Percentiles rank a stretch among this genome's conserved stretches.
phyloP scores from a whole-genome alignment of 1,140 invertebrate species.

The Drosophila nigromelanica region DNA sequence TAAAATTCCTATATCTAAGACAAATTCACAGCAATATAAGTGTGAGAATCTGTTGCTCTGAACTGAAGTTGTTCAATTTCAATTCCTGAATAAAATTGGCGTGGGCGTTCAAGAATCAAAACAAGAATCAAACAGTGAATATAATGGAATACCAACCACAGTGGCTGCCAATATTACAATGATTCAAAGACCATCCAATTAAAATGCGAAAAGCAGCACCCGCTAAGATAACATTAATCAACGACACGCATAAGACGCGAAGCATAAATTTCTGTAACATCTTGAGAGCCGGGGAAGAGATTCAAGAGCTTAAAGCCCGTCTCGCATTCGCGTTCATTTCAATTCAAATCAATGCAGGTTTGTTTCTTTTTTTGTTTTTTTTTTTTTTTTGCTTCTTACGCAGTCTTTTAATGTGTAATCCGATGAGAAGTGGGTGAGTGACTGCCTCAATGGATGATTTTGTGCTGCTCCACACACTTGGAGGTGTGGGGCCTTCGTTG shows the following conservation, averaged over 20 bases:
- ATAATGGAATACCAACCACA: neutral
- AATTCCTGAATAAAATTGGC: neutral
- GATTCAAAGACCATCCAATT: conserved; percentile 43
- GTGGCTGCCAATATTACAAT: conserved; percentile 14
- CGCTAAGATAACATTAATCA: conserved; percentile 62
- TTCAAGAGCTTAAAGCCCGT: conserved; percentile 21
- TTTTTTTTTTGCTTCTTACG: conserved; percentile 18
- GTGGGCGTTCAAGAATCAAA: conserved; percentile 8
- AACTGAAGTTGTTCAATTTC: neutral
- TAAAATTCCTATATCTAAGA: too few species aligned
- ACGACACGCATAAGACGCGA: conserved; percentile 39
- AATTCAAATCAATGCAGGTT: conserved; percentile 63
- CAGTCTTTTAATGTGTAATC: conserved; percentile 31
- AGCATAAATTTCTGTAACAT: conserved; percentile 48
- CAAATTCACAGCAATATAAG: neutral
- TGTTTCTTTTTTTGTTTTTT: neutral
- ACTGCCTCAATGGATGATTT: conserved; percentile 27
- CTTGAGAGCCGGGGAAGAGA: conserved; percentile 12
- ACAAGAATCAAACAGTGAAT: neutral
- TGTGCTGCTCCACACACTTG: conserved; percentile 1
- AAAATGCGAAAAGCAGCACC: neutral
- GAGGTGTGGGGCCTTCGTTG: conserved; percentile 7
- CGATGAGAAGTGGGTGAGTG: conserved; percentile 68
- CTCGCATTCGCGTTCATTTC: conserved; percentile 35
- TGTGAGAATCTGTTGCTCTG: neutral